Conservation (phyloP, 2,888 invertebrate genomes). For the Luffia ferchaultella region DNA sequence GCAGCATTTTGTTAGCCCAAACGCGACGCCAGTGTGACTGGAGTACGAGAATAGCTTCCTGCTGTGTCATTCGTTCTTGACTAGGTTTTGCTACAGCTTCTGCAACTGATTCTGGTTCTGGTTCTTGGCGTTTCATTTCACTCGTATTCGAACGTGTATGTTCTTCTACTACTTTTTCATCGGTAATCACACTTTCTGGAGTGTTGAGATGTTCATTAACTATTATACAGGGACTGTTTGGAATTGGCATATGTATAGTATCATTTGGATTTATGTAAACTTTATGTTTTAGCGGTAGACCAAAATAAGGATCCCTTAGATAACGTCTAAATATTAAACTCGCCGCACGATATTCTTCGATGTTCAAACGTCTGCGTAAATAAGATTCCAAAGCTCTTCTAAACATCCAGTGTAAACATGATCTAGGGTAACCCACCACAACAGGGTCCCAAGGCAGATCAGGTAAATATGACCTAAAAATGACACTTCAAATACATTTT, state of each 20-base stretch:
- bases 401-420: slow-evolving; percentile 49
- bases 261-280: too few relatives aligned
- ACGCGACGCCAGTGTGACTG: slow-evolving; percentile 47
- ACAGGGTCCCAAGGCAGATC: slow-evolving; percentile 40
- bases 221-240: too few relatives aligned
- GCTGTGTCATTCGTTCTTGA: slow-evolving; percentile 30
- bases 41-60: slow-evolving; percentile 41
- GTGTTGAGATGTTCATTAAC: too few relatives aligned
- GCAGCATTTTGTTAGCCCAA: slow-evolving; percentile 37
- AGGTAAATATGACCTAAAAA: slow-evolving; percentile 40
- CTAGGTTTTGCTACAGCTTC: too few relatives aligned
- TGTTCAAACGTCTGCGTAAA: slow-evolving; percentile 25
- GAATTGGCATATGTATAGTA: too few relatives aligned
- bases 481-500: neutral
- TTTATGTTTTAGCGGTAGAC: too few relatives aligned
- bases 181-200: too few relatives aligned
- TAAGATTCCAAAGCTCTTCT: slow-evolving; percentile 38
- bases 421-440: slow-evolving; percentile 32
- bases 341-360: slow-evolving; percentile 24
- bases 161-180: slow-evolving; percentile 20
- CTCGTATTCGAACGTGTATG: slow-evolving; percentile 25
- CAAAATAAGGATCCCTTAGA: slow-evolving; percentile 47
- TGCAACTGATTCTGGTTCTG: too few relatives aligned
- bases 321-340: slow-evolving; percentile 30
- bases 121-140: too few relatives aligned